Evolutionary conservation across 2,888 invertebrate species (phyloP), one percentile per base, ranked within the genome.

Genomic region (Synanthedon tipuliformis): DNA sequence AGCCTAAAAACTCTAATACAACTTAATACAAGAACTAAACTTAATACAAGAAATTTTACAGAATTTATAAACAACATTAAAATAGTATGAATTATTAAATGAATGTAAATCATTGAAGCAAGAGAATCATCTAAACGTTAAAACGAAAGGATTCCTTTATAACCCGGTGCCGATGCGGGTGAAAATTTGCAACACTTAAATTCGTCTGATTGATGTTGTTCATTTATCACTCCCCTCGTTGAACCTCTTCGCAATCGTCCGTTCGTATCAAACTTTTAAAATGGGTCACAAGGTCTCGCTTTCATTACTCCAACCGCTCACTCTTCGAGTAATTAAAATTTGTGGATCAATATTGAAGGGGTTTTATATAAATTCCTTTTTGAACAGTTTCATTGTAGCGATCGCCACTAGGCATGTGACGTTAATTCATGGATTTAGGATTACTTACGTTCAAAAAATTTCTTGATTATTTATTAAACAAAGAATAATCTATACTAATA

Each of bases 181-280:
- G 82, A 78, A 79, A 81, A 82, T 85, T 85, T 78, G 85, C 83
- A 83, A 79, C 83, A 82, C 78, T 84, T 80, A 79, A 79, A 80
- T 78, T 82, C 76, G 68, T 73, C 80, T 86, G 86, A 87, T 86
- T 84, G 85, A 87, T 87, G 87, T 72, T 71, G 64, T 75, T 75
- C 85, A 86, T 87, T 86, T 85, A 86, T 87, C 85, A 86, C 73
- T 77, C 81, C 83, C 83, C 85, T 85, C 77, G 76, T 78, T 81
- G 62, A 45, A 45, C 11, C 45, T 45, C 45, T 45, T 45, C 13
- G 7, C 45, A 45, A 61, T 65, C 63, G 56, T 62, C 50, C 59
- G 62, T 61, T 64, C 71, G 73, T 71, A 80, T 78, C 73, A 77
- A 84, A 86, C 80, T 85, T 85, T 85, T 86, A 74, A 85, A 86